Evolutionary conservation across 2,888 invertebrate genomes (phyloP).

Genomic region (Allophyes oxyacanthae): DNA sequence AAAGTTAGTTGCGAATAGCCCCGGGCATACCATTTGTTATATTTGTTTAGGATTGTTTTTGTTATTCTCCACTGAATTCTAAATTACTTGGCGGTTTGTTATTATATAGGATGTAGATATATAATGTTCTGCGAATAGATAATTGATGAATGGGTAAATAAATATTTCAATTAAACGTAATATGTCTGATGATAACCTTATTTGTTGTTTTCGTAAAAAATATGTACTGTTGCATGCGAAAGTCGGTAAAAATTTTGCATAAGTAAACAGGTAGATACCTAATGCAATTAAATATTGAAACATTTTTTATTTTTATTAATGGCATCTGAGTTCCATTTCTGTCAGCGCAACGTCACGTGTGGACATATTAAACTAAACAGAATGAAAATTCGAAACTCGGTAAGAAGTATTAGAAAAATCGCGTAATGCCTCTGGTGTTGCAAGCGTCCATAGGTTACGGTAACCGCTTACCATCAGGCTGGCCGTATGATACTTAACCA

Average conservation of each 20-base stretch:
- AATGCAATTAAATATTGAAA: too few species aligned
- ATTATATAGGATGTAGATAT: background rate
- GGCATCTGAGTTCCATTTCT: too few species aligned
- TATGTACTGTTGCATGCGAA: background rate
- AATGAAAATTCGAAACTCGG: too few species aligned
- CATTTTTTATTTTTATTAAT: too few species aligned
- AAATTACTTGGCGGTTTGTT: slow-evolving; percentile 32
- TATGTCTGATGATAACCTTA: background rate
- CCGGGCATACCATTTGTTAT: slow-evolving; percentile 33
- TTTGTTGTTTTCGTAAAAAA: slow-evolving; percentile 1
- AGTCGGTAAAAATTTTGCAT: background rate
- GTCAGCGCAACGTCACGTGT: too few species aligned
- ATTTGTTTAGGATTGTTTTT: slow-evolving; percentile 56
- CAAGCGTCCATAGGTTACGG: too few species aligned
- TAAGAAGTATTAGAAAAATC: too few species aligned
- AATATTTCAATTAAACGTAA: slow-evolving; percentile 5
- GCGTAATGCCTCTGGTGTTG: too few species aligned
- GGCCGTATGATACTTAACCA: too few species aligned
- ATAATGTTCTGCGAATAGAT: slow-evolving; percentile 23
- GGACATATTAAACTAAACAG: too few species aligned
- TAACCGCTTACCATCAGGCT: too few species aligned
- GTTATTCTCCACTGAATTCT: slow-evolving; percentile 39
- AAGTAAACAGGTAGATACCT: background rate
- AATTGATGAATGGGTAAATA: slow-evolving; percentile 31
- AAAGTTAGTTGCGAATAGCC: slow-evolving; percentile 34